Conservation (phyloP, 92 coral and sea anemone genomes). For the Phenganax stokvisi region DNA sequence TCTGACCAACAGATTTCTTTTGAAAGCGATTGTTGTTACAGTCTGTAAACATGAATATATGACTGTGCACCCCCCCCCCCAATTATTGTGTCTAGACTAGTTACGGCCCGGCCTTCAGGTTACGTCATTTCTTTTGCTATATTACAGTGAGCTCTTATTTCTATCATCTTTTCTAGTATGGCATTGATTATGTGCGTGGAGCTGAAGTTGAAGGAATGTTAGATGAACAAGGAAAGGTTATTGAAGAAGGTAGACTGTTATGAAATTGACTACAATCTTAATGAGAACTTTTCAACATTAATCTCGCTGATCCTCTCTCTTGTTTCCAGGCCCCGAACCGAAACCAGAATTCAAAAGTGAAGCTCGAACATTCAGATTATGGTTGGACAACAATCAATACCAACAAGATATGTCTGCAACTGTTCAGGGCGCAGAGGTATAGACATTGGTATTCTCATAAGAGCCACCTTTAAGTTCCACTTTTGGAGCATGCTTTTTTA, state of each 20-base stretch:
- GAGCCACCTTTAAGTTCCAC: no score
- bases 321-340: constrained; percentile 80
- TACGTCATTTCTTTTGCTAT: no score
- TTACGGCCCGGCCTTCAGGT: no score
- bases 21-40: no score
- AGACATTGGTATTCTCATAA: not conserved
- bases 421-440: constrained; percentile 95
- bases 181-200: constrained; percentile 90
- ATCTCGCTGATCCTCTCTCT: not conserved
- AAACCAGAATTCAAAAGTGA: constrained; percentile 94
- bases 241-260: constrained; percentile 74
- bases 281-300: not conserved
- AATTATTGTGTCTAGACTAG: no score
- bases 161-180: constrained; percentile 54
- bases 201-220: constrained; percentile 96
- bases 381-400: constrained; percentile 97
- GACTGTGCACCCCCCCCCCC: no score
- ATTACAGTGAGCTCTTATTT: not conserved
- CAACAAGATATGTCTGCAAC: constrained; percentile 97
- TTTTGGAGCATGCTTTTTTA: no score
- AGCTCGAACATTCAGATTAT: constrained; percentile 76
- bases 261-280: no score
- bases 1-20: no score
- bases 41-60: no score
- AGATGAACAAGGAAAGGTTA: constrained; percentile 92